phyloP scores from a whole-genome alignment of 2,113 vertebrate species.

The Scomber colias region DNA sequence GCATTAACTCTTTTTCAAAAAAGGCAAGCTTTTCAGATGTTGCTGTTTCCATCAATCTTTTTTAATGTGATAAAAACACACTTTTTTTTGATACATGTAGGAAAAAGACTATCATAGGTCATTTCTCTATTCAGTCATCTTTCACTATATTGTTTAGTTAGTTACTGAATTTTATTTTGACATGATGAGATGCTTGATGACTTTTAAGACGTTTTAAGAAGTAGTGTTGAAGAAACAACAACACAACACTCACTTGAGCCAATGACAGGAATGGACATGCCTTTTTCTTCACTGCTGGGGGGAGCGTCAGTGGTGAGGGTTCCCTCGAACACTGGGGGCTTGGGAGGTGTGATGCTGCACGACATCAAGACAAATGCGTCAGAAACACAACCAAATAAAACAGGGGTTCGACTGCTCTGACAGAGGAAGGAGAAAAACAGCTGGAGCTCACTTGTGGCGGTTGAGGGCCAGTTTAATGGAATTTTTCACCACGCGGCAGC shows the following conservation, averaged over 20 bases:
- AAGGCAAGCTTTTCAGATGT: too few relatives aligned
- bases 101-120: too few relatives aligned
- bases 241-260: constrained; percentile 87
- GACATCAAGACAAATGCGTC: background rate
- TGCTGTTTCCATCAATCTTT: too few relatives aligned
- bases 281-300: constrained; percentile 79
- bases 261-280: constrained; percentile 88
- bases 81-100: too few relatives aligned
- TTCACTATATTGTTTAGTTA: too few relatives aligned
- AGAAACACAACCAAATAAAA: background rate
- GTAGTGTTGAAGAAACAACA: background rate
- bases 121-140: too few relatives aligned
- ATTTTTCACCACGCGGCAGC: constrained; percentile 93
- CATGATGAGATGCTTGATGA: too few relatives aligned
- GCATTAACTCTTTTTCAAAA: too few relatives aligned
- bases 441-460: constrained; percentile 84
- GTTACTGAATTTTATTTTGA: too few relatives aligned
- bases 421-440: background rate
- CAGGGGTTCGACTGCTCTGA: background rate
- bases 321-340: constrained; percentile 77
- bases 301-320: constrained; percentile 62
- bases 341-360: constrained; percentile 81
- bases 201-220: background rate
- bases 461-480: constrained; percentile 98
- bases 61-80: too few relatives aligned